Percentiles rank a stretch among this genome's conserved stretches.
phyloP scores from a whole-genome alignment of 2,797 vertebrate genomes.

The Myotis planiceps region DNA sequence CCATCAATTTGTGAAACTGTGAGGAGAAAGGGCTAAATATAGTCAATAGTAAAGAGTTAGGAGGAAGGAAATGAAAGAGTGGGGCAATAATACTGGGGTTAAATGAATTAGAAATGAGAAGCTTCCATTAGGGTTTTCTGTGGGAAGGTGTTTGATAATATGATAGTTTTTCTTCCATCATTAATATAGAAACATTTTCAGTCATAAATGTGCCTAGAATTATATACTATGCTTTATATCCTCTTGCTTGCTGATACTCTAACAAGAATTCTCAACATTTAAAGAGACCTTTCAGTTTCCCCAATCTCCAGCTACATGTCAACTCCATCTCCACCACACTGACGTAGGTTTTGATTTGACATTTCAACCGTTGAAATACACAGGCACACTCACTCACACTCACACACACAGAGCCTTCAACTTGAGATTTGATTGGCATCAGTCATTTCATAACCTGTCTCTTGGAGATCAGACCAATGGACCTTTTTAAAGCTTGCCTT shows the following conservation, averaged over 20 bases:
- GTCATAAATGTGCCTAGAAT: conserved; percentile 30
- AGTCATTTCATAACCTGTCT: conserved; percentile 82
- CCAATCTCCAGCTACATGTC: conserved; percentile 55
- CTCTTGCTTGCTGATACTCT: conserved; percentile 38
- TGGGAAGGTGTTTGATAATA: conserved; percentile 17
- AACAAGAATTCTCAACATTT: conserved; percentile 71
- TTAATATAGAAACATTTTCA: not conserved
- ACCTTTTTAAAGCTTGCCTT: conserved; percentile 82
- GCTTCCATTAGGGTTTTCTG: not conserved
- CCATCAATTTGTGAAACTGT: not conserved
- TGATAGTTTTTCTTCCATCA: not conserved
- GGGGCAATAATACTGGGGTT: not conserved
- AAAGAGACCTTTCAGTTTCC: conserved; percentile 62
- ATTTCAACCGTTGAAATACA: conserved; percentile 71
- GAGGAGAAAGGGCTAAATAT: not conserved
- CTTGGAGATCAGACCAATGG: conserved; percentile 70
- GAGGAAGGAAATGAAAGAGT: not conserved
- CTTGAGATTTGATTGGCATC: conserved; percentile 83
- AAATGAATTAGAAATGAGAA: conserved; percentile 48
- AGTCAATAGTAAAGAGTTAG: not conserved
- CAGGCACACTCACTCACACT: conserved; percentile 61
- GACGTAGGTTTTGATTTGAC: conserved; percentile 77
- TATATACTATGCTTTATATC: conserved; percentile 25
- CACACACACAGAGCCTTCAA: conserved; percentile 69
- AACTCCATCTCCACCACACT: conserved; percentile 60